These are phyloP conservation scores for Archivesica marissinica DNA, from an alignment of 1,140 invertebrate genomes.

Conservation along the genomic window DNA sequence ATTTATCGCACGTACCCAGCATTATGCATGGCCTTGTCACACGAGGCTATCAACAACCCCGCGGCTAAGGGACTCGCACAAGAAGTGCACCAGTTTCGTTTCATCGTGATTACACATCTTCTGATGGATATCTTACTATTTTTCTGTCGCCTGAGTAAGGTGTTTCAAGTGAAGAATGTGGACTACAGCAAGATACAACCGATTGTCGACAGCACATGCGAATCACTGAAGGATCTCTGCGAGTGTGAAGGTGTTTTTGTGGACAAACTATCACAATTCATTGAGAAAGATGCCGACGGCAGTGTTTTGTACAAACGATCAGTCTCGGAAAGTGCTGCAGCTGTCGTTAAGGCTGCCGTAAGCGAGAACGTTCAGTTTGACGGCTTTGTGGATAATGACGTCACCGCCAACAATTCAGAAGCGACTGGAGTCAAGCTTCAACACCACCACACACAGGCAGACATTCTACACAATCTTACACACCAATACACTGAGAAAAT, in stretches of 20 bases:
- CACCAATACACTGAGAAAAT: not conserved
- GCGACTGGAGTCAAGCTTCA: not conserved
- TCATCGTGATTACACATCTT: too few species aligned
- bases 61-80: too few species aligned
- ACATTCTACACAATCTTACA: not conserved
- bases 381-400: not conserved
- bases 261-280: too few species aligned
- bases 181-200: not conserved
- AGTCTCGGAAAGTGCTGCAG: not conserved
- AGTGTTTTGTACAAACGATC: not conserved
- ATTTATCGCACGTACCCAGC: not conserved
- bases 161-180: too few species aligned
- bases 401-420: not conserved
- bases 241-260: too few species aligned
- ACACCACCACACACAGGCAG: not conserved
- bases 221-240: too few species aligned
- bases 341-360: not conserved
- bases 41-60: not conserved
- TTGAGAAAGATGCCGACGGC: not conserved
- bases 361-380: not conserved
- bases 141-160: too few species aligned
- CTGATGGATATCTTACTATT: too few species aligned
- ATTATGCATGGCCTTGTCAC: slow-evolving; percentile 4
- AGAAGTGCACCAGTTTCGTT: too few species aligned
- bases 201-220: too few species aligned